Base-by-base conservation (phyloP, 37 sponge, comb jelly and placozoan species). In the Corticium candelabrum region DNA sequence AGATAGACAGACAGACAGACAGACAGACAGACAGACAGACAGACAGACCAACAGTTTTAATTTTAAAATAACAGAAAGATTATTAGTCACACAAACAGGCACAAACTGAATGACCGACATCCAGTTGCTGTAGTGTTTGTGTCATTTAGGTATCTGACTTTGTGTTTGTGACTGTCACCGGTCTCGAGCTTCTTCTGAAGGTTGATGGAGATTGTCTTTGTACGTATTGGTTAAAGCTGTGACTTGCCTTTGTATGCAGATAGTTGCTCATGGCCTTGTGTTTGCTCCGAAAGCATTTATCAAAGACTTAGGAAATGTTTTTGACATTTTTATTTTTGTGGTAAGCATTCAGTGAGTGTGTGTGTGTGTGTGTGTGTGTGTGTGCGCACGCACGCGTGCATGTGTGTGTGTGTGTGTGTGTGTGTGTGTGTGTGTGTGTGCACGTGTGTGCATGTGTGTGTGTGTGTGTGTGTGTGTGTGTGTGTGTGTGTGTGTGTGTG, bases 251-350 rank as follows among this genome's bases (percentile, higher is more conserved):
- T 50, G 15, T 50, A 50, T n/a, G n/a, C n/a, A 50, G 62, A 50
- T 50, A 11, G 21, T 50, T 50, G 62, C 62, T 50, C 11, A 50
- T 50, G 62, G 62, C 11, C 21, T 50, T 50, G 11, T 50, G 15
- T 50, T 50, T 21, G 11, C 15, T 50, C 62, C 62, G 21, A 35
- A 84, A 81, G 3, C 77, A 84, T 62, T 41, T 84, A 67, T 74
- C 39, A 35, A 38, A 79, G 38, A 62, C 86, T 27, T 41, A 39
- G 36, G 87, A 90, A 50, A 84, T 81, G 91, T 90, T 69, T 75
- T 84, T 68, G 21, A 11, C 0, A 40, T 41, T 21, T 50, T 50
- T 50, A 11, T 50, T 27, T 50, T 50, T 50, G 15, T 50, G 62
- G 62, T 50, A 50, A 50, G n/a, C n/a, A n/a, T n/a, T n/a, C n/a